These are phyloP conservation scores for Labroides dimidiatus DNA, from an alignment of 2,797 vertebrate species.

Conservation along the genomic window DNA sequence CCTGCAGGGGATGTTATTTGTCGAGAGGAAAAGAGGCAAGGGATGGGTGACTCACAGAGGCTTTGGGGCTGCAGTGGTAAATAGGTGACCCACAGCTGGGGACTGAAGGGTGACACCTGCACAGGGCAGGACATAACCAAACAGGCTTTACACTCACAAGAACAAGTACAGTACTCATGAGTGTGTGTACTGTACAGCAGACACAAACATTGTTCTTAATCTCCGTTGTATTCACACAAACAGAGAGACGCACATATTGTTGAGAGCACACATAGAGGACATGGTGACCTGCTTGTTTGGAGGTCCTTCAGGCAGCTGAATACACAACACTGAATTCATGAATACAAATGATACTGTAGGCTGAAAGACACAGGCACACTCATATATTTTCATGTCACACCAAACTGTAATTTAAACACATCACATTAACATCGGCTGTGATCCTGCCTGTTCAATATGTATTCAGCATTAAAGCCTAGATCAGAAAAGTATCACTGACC, in stretches of 20 bases:
- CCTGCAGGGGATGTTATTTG: conserved; percentile 16
- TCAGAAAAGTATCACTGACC: neutral
- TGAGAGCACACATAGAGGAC: conserved; percentile 55
- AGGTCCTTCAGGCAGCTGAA: conserved; percentile 66
- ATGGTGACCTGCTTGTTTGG: conserved; percentile 67
- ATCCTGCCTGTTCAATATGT: conserved; percentile 15
- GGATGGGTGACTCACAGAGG: conserved; percentile 24
- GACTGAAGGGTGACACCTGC: conserved; percentile 43
- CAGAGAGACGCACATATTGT: conserved; percentile 17
- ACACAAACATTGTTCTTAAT: conserved; percentile 23
- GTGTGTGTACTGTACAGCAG: conserved; percentile 17
- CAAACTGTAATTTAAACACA: conserved; percentile 38
- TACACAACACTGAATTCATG: conserved; percentile 68
- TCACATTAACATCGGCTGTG: conserved; percentile 27
- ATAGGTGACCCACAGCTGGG: conserved; percentile 54
- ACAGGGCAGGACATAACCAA: conserved; percentile 51
- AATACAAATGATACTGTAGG: conserved; percentile 66
- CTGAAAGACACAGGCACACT: conserved; percentile 32
- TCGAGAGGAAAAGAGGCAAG: neutral
- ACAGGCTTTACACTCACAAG: conserved; percentile 22
- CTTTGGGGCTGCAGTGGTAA: conserved; percentile 29
- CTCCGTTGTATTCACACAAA: neutral
- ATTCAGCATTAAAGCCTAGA: neutral
- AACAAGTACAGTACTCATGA: conserved; percentile 10
- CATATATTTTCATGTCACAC: conserved; percentile 49